Conservation (phyloP, 2,113 vertebrate species). For the Crotalus viridis region DNA sequence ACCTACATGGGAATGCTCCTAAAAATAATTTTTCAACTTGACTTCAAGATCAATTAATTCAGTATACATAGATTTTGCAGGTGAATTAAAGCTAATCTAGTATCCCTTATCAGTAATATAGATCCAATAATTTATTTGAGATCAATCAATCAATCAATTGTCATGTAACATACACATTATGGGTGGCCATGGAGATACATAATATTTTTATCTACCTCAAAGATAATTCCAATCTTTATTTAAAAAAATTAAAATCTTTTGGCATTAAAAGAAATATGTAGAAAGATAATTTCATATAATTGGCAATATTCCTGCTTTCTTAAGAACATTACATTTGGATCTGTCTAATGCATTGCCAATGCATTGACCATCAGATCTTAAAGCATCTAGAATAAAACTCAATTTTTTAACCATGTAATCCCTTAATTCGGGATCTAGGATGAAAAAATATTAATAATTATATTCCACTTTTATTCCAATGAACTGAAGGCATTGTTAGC, state of each 20-base stretch:
- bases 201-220: background rate
- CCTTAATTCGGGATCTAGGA: too few relatives aligned
- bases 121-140: background rate
- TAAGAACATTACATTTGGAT: background rate
- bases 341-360: background rate
- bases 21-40: conserved; percentile 33
- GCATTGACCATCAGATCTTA: background rate
- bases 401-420: too few relatives aligned
- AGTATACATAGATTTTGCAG: background rate
- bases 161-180: background rate
- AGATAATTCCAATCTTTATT: background rate
- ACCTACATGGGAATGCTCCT: conserved; percentile 66
- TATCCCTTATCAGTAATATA: background rate
- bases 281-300: background rate
- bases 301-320: background rate
- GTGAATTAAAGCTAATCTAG: background rate
- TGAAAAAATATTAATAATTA: background rate
- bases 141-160: background rate
- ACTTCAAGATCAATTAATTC: conserved; percentile 52
- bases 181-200: background rate
- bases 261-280: background rate
- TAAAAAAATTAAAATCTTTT: background rate
- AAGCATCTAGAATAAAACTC: background rate
- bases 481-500: background rate
- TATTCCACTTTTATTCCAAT: background rate